Conservation (phyloP, 2,113 vertebrate species). For the Daphoenositta chrysoptera region DNA sequence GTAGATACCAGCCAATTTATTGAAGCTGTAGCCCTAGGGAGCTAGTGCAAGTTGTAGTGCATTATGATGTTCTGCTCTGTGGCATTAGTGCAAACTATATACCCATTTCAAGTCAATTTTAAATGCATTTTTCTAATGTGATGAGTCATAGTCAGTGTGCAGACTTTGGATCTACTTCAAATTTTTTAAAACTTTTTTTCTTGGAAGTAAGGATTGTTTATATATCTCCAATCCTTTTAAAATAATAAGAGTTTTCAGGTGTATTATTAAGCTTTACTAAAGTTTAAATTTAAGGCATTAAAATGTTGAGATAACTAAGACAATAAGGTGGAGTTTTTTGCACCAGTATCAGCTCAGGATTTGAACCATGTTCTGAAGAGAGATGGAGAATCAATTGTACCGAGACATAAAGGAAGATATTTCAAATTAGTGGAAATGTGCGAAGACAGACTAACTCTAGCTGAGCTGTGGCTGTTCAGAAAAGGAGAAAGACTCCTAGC, state of each 20-base stretch:
- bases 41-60: neutral
- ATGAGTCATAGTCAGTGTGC: neutral
- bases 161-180: neutral
- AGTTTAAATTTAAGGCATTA: neutral
- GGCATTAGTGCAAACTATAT: neutral
- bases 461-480: neutral
- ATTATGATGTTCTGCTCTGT: neutral
- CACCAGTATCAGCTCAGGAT: neutral
- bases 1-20: slow-evolving; percentile 26
- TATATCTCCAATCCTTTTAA: neutral
- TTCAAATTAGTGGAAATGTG: neutral
- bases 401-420: neutral
- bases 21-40: slow-evolving; percentile 14
- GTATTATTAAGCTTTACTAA: neutral
- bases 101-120: neutral
- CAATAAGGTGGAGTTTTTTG: neutral
- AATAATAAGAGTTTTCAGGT: neutral
- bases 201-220: neutral
- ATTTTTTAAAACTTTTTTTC: neutral
- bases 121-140: neutral
- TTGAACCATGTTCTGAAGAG: neutral
- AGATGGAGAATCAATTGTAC: neutral
- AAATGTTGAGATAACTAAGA: neutral
- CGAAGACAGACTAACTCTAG: neutral
- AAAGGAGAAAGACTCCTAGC: neutral